Conservation (phyloP, 2,888 invertebrate species). For the Selenia dentaria region DNA sequence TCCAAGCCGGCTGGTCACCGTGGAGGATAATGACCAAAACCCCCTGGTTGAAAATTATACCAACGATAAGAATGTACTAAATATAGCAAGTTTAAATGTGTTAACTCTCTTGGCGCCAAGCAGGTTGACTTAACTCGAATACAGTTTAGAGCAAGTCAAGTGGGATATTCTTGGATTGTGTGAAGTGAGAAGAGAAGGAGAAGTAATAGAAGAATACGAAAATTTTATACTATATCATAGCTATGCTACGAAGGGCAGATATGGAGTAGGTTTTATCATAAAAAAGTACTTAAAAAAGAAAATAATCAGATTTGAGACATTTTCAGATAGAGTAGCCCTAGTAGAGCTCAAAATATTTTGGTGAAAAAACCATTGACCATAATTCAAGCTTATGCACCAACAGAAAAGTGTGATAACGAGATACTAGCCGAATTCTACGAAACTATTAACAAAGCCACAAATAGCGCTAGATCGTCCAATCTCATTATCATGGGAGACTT, state of each 20-base stretch:
- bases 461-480: neutral
- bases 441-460: neutral
- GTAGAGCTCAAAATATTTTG: neutral
- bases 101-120: too few relatives aligned
- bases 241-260: neutral
- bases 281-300: conserved; percentile 9
- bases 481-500: neutral
- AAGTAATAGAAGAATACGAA: conserved; percentile 21
- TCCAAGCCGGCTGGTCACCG: too few relatives aligned
- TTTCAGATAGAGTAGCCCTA: neutral
- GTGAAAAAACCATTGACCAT: neutral
- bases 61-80: too few relatives aligned
- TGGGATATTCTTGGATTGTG: conserved; percentile 25
- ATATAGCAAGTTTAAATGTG: too few relatives aligned
- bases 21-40: too few relatives aligned
- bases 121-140: too few relatives aligned
- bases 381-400: neutral
- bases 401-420: neutral
- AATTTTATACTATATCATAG: conserved; percentile 23
- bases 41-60: too few relatives aligned
- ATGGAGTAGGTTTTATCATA: conserved; percentile 24
- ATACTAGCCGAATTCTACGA: neutral
- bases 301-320: conserved; percentile 1
- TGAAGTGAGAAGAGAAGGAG: conserved; percentile 16
- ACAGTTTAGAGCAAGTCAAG: neutral